A percentile compares a stretch with the other conserved stretches of the same genome.
These are phyloP conservation scores for Thalassophryne amazonica DNA, from an alignment of 2,797 vertebrate species.

Conservation along the genomic window DNA sequence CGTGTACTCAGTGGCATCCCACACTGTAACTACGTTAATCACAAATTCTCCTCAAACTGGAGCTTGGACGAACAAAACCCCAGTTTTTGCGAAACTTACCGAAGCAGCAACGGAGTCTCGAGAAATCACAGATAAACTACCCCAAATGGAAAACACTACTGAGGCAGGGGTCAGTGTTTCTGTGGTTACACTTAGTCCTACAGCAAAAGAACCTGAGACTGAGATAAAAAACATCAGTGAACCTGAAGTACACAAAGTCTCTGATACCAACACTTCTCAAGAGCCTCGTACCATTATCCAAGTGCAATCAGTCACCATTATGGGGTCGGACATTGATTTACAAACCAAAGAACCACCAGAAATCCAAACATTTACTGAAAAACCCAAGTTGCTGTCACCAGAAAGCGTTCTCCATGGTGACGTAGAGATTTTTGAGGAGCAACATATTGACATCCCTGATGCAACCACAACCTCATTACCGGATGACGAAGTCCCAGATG, in stretches of 20 bases:
- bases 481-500: conserved; percentile 2
- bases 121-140: not conserved
- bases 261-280: not conserved
- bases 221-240: not conserved
- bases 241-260: not conserved
- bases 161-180: not conserved
- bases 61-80: conserved; percentile 13
- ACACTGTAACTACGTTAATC: conserved; percentile 19
- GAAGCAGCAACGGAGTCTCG: not conserved
- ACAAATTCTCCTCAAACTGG: conserved; percentile 33
- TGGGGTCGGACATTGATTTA: not conserved
- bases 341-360: conserved; percentile 3
- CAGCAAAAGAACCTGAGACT: not conserved
- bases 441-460: not conserved
- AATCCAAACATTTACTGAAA: conserved; percentile 9
- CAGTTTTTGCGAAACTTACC: conserved; percentile 5
- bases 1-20: conserved; percentile 50
- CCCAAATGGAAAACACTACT: not conserved
- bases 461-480: not conserved
- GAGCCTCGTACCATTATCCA: not conserved
- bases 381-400: conserved; percentile 7
- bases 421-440: conserved; percentile 66
- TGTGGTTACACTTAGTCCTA: not conserved
- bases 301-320: conserved; percentile 6
- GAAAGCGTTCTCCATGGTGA: not conserved